Evolutionary conservation across 2,888 invertebrate genomes (phyloP).

Genomic region (Nymphalis urticae): DNA sequence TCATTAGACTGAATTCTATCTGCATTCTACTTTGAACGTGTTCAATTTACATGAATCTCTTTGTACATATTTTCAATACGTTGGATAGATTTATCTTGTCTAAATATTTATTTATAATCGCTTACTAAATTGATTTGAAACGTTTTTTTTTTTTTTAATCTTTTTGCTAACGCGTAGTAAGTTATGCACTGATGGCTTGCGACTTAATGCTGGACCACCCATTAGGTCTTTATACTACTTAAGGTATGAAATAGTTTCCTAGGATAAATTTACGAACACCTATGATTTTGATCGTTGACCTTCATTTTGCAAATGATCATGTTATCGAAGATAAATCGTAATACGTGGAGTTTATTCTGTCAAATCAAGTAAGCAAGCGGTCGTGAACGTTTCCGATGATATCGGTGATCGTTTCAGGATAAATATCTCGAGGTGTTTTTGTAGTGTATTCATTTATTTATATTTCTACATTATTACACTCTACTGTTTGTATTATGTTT

Average conservation of each 20-base stretch:
- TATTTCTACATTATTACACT: too few species aligned
- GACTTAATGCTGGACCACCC: too few species aligned
- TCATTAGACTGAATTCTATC: conserved; percentile 7
- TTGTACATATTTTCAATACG: neutral
- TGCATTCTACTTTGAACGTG: neutral
- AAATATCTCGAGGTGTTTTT: neutral
- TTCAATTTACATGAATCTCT: neutral
- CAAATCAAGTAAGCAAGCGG: conserved; percentile 19
- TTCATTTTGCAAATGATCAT: conserved; percentile 3
- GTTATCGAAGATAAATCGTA: conserved; percentile 8
- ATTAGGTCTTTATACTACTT: too few species aligned
- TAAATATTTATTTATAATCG: too few species aligned
- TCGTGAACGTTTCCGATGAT: conserved; percentile 4
- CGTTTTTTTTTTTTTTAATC: too few species aligned
- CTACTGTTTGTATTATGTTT: too few species aligned
- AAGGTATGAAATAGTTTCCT: too few species aligned
- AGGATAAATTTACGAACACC: neutral
- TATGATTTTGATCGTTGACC: neutral
- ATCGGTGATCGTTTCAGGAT: neutral
- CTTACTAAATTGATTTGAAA: too few species aligned
- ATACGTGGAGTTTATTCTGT: conserved; percentile 32
- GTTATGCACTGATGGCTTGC: too few species aligned
- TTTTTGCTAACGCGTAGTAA: too few species aligned
- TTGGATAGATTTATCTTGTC: neutral
- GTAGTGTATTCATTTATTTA: too few species aligned